Base-by-base conservation (phyloP, 2,888 invertebrate genomes). In the Augochlorella aurata region DNA sequence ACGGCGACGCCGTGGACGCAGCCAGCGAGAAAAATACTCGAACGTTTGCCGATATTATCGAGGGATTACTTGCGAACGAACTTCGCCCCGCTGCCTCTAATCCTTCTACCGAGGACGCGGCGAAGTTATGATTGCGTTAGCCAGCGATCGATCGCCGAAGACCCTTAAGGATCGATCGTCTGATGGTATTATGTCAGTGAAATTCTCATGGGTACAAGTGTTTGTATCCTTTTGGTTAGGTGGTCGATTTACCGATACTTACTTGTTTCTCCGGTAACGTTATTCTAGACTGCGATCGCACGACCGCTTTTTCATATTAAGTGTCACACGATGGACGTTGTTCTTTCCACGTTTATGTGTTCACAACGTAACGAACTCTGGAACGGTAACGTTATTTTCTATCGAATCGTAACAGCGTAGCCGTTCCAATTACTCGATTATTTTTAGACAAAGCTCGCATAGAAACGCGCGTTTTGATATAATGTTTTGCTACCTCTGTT, bases 11-110 rank as follows among this genome's bases (percentile, higher is more conserved):
- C 75, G 29, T 66, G 69, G 49, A 65, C 63, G 76, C 29, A 54
- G 76, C 24, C 63, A 67, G 58, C 5, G 73, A 74, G 76, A 76
- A 85, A 85, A 85, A 76, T 80, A 81, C 77, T 66, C 78, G 80
- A 75, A 71, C 79, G 85, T 85, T 87, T 77, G 79, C 78, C 78
- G 78, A 78, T 86, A 83, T 82, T 82, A 82, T 77, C 66, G 72
- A 29, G 70, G 84, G 81, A 86, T 87, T 87, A 87, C 82, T 81
- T 78, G 82, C 52, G 54, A 73, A 68, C 74, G 81, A 63, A 79
- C 75, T 63, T 65, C 69, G 54, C 54, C 68, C n/a, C 18, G 58
- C 77, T 18, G 66, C 58, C 78, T 69, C 68, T 87, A 87, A 87
- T 85, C 79, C 85, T 67, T 74, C 68, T 50, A 66, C 54, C 68